Conservation (phyloP, 2,113 vertebrate genomes). For the Pedionomus torquatus region DNA sequence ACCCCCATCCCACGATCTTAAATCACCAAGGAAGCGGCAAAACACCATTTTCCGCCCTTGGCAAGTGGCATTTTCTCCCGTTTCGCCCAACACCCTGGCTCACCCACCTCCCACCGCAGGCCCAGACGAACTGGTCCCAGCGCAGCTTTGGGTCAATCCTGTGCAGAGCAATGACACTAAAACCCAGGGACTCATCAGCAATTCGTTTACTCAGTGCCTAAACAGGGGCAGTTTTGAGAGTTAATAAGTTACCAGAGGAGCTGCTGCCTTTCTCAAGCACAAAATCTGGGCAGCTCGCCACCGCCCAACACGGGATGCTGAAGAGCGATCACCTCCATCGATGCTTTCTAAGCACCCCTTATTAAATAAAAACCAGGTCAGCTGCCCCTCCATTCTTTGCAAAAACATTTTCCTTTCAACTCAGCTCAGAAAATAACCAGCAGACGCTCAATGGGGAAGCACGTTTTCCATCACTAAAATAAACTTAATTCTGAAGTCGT, state of each 20-base stretch:
- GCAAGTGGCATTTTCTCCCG: rapidly evolving
- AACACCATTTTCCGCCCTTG: background rate
- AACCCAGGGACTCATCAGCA: background rate
- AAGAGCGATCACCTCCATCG: background rate
- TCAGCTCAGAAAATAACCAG: background rate
- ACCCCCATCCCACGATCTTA: rapidly evolving
- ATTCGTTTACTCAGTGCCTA: background rate
- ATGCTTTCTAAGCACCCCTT: background rate
- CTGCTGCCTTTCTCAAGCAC: background rate
- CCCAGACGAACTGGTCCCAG: background rate
- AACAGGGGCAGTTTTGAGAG: background rate
- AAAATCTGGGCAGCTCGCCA: conserved; percentile 1
- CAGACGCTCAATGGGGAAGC: background rate
- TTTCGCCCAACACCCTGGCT: background rate
- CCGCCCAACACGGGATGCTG: background rate
- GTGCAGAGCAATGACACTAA: background rate
- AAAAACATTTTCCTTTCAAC: background rate
- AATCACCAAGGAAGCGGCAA: background rate
- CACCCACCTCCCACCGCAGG: background rate
- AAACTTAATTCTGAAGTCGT: conserved; percentile 32
- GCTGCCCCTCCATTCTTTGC: background rate
- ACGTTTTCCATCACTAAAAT: conserved; percentile 16
- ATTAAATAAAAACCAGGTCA: background rate
- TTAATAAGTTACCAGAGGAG: conserved; percentile 33
- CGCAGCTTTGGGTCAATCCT: background rate